phyloP scores from a whole-genome alignment of 2,797 vertebrate species.

The Anas georgica region DNA sequence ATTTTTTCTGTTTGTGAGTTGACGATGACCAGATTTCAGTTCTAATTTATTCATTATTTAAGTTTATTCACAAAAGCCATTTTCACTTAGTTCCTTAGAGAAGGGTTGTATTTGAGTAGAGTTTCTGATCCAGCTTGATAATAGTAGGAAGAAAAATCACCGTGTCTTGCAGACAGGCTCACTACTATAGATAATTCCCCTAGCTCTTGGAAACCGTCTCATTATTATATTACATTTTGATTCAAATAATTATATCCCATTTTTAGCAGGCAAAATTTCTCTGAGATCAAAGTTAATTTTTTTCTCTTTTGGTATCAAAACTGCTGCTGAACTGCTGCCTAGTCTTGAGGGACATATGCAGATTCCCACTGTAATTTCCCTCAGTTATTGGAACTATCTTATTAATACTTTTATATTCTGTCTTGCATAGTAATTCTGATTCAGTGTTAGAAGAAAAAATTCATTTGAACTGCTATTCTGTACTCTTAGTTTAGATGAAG shows the following conservation, averaged over 20 bases:
- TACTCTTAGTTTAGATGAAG: background rate
- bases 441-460: background rate
- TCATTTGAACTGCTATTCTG: background rate
- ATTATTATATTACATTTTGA: constrained; percentile 28
- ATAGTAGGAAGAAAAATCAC: background rate
- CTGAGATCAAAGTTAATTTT: constrained; percentile 4
- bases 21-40: background rate
- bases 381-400: background rate
- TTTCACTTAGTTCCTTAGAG: background rate
- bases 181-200: background rate
- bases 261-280: background rate
- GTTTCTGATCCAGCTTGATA: background rate
- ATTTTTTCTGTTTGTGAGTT: background rate
- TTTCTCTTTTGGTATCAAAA: background rate
- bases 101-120: background rate
- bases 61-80: background rate
- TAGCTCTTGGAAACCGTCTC: background rate
- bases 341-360: background rate
- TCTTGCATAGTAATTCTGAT: background rate
- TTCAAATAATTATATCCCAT: constrained; percentile 25
- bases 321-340: background rate
- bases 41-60: background rate
- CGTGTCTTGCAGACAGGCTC: background rate
- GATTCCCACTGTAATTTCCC: background rate
- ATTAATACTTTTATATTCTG: constrained; percentile 1